These are phyloP conservation scores for Platycnemis pennipes DNA, from an alignment of 2,888 invertebrate genomes.

Conservation along the genomic window DNA sequence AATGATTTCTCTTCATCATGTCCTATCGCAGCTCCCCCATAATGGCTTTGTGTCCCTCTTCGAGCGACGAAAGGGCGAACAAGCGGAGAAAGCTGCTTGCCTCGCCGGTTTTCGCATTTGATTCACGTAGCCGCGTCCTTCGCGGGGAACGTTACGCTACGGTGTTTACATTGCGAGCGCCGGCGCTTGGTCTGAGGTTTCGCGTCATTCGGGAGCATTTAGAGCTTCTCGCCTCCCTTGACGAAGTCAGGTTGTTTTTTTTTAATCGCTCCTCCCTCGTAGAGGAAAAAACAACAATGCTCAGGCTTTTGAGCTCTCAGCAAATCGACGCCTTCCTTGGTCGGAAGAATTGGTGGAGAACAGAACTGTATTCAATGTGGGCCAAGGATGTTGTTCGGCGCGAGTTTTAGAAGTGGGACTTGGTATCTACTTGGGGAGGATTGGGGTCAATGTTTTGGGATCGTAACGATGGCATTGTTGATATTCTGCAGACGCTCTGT, in stretches of 20 bases:
- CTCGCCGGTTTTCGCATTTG: background rate
- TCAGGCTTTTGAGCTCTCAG: background rate
- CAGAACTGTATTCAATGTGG: background rate
- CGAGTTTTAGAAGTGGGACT: background rate
- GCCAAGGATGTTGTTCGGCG: background rate
- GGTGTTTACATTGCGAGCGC: background rate
- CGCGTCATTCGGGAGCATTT: background rate
- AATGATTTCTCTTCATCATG: background rate
- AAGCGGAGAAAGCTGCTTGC: background rate
- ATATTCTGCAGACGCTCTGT: background rate
- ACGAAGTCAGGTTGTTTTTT: background rate
- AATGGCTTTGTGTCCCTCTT: background rate
- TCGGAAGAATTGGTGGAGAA: background rate
- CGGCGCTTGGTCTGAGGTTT: background rate
- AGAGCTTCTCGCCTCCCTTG: background rate
- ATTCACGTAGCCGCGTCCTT: background rate
- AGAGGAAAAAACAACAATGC: background rate
- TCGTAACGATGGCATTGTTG: slow-evolving; percentile 2
- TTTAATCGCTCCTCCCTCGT: no score
- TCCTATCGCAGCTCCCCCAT: background rate
- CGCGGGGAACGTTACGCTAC: background rate
- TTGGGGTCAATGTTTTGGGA: slow-evolving; percentile 21
- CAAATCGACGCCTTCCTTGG: background rate
- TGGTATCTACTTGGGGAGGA: background rate
- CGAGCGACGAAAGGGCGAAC: no score